Base-by-base conservation (phyloP, 23 tunicate genomes). In the Aplidium turbinatum region DNA sequence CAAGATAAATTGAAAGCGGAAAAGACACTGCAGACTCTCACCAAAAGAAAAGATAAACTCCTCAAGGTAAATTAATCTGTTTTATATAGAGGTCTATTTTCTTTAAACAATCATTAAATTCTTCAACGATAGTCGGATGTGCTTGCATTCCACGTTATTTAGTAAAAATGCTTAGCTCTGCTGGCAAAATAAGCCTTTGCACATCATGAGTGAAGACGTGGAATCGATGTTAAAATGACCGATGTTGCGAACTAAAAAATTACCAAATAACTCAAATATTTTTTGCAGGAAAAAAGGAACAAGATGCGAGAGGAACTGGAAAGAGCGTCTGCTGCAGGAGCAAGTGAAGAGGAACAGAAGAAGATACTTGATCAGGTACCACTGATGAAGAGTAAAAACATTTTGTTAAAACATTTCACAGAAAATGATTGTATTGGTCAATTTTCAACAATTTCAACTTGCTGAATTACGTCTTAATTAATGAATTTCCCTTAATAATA, bases 291-390 rank as follows among this genome's bases (percentile, higher is more conserved):
- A 23, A 83, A 91, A 69, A 60, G 74, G 47, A 58, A 84, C 57
- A 79, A 80, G 68, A 84, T 83, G 79, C 54, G 73, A 36, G 86
- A 79, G 57, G 97, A 91, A 56, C 33, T 91, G 23, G 82, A 91
- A 7, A 53, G 91, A 47, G 97, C 97, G 4, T 82, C 90, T 9
- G 82, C 97, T 9, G 90, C 81, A 18, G 97, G 97, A 36, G 97
- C 97, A 26, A 91, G 97, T 38, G 91, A 91, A 42, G 97, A 91
- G 68, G 97, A 91, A 40, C 84, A 77, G 23, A 64, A 68, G 63
- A 78, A 70, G 62, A 91, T 91, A 28, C 40, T 91, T 39, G 92
- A 91, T 13, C 91, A 91, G 79, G 97, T 91, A 36, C 27, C n/a
- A n/a, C n/a, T n/a, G n/a, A n/a, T n/a, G n/a, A n/a, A n/a, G 7